Conservation (phyloP, 2,797 vertebrate species). For the Melanotaenia parkinsoni region DNA sequence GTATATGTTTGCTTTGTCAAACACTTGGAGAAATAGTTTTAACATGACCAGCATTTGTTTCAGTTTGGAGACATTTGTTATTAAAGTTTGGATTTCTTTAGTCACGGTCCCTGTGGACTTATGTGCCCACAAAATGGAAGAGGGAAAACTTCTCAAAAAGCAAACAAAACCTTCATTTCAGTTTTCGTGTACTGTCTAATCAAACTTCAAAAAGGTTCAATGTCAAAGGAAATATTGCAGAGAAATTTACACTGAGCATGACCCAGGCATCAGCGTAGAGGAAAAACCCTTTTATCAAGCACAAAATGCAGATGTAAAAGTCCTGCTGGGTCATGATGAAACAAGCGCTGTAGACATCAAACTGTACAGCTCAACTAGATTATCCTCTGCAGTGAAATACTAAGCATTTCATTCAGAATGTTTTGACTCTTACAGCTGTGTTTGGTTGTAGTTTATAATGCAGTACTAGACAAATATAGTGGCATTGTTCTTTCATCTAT, state of each 20-base stretch:
- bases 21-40: not conserved
- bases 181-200: not conserved
- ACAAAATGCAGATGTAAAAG: not conserved
- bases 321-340: not conserved
- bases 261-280: not conserved
- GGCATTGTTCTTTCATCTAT: too few relatives aligned
- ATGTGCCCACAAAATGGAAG: slow-evolving; percentile 6
- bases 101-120: slow-evolving; percentile 12
- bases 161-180: not conserved
- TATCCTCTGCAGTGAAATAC: not conserved
- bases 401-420: not conserved
- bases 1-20: slow-evolving; percentile 6
- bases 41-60: not conserved
- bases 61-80: not conserved
- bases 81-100: slow-evolving; percentile 9
- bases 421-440: not conserved
- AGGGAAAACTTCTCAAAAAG: slow-evolving; percentile 15
- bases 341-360: not conserved
- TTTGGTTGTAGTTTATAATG: not conserved
- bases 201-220: not conserved
- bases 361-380: not conserved
- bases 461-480: too few relatives aligned
- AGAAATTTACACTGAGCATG: not conserved
- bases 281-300: not conserved
- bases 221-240: not conserved